Conservation (phyloP, 2,797 vertebrate genomes). For the Phataginus tricuspis region DNA sequence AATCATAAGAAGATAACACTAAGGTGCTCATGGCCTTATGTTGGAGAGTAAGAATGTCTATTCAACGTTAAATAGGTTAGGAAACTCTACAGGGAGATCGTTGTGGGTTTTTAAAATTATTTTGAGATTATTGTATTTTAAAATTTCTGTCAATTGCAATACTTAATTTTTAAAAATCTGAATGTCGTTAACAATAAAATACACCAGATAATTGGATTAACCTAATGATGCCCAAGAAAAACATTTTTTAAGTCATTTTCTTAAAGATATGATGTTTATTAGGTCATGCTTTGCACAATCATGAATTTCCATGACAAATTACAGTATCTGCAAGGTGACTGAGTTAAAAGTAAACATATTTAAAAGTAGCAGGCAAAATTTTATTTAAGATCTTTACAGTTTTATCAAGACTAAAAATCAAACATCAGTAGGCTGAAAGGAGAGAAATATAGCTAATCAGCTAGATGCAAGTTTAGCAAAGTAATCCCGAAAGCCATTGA, state of each 20-base stretch:
- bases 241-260: background rate
- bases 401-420: conserved; percentile 9
- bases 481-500: background rate
- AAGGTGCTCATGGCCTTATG: background rate
- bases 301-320: background rate
- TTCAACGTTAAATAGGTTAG: background rate
- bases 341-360: conserved; percentile 31
- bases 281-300: background rate
- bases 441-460: conserved; percentile 9
- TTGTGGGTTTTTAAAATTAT: too few relatives aligned
- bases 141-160: background rate
- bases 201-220: background rate
- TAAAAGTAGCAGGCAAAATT: conserved; percentile 14
- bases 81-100: background rate
- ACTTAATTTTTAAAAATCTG: background rate
- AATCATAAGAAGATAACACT: background rate
- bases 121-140: background rate
- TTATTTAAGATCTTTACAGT: conserved; percentile 38
- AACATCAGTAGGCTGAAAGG: conserved; percentile 19
- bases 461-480: background rate
- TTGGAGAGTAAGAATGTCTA: background rate
- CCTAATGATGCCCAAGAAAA: background rate
- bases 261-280: background rate
- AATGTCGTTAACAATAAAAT: background rate
- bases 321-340: background rate